Percentiles rank a stretch among this genome's conserved stretches.
These are phyloP conservation scores for Alectoris magna DNA, from an alignment of 2,797 vertebrate genomes.

Conservation along the genomic window DNA sequence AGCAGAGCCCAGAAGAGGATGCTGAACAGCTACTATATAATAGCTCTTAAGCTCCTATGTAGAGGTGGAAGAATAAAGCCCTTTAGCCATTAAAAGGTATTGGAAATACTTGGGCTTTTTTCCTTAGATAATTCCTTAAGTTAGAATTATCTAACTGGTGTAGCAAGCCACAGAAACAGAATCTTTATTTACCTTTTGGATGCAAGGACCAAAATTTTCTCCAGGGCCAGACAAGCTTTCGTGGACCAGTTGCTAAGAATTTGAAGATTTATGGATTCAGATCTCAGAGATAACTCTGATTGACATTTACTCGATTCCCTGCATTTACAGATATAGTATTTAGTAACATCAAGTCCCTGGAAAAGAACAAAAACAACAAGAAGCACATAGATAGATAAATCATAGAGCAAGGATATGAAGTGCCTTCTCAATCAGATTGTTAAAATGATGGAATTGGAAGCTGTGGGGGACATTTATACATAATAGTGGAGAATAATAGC, in stretches of 20 bases:
- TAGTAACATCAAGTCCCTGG: neutral
- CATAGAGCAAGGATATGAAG: conserved; percentile 29
- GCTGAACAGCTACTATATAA: conserved; percentile 18
- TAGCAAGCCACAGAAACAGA: neutral
- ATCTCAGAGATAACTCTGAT: neutral
- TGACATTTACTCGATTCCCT: neutral
- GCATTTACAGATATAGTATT: neutral
- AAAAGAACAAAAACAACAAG: neutral
- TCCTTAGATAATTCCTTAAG: neutral
- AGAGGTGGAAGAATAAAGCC: conserved; percentile 1
- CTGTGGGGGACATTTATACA: neutral
- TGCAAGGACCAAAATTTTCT: conserved; percentile 25
- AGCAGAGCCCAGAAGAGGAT: conserved; percentile 66
- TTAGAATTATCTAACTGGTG: neutral
- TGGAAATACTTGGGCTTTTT: neutral
- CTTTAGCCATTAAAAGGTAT: neutral
- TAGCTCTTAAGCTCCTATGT: neutral
- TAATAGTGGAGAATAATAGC: neutral
- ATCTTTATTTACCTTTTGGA: neutral
- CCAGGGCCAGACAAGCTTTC: neutral
- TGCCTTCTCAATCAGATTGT: conserved; percentile 49
- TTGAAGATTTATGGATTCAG: neutral
- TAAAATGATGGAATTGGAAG: neutral
- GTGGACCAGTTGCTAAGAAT: neutral
- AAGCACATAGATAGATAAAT: neutral